phyloP scores from a whole-genome alignment of 2,888 invertebrate genomes.

The Leucoptera coffeella region DNA sequence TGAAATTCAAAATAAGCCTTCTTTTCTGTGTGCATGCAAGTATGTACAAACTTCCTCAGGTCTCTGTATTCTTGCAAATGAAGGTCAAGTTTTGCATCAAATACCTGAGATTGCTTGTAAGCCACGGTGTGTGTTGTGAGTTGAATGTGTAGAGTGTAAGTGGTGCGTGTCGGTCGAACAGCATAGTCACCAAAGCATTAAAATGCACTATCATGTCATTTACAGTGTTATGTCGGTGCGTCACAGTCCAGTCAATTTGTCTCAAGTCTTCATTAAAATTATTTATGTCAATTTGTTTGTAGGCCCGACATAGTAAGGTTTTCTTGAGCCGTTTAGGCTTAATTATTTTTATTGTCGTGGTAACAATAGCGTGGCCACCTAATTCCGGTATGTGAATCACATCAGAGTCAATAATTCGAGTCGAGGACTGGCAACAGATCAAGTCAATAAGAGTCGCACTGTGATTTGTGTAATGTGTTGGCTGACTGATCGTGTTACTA shows the following conservation, averaged over 20 bases:
- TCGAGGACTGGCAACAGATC: constrained; percentile 5
- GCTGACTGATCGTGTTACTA: constrained; percentile 5
- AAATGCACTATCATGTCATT: neutral
- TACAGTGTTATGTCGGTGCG: neutral
- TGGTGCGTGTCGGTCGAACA: neutral
- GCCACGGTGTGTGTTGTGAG: neutral
- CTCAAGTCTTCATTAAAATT: neutral
- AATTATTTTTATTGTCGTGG: neutral
- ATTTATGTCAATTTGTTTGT: neutral
- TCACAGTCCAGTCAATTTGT: neutral
- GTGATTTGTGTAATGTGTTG: constrained; percentile 5
- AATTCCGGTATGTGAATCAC: no score
- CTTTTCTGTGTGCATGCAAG: no score
- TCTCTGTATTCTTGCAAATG: no score
- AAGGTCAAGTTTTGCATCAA: no score
- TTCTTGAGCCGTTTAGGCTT: neutral
- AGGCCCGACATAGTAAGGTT: neutral
- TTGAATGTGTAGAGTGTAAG: neutral
- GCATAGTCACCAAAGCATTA: neutral
- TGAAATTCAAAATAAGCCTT: constrained; percentile 5
- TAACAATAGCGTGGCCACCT: neutral
- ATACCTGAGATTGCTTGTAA: neutral
- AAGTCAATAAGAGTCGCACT: constrained; percentile 6
- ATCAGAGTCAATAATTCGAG: neutral
- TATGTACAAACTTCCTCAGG: no score